Conservation (phyloP, 1,140 invertebrate genomes). For the Teleogryllus occipitalis region DNA sequence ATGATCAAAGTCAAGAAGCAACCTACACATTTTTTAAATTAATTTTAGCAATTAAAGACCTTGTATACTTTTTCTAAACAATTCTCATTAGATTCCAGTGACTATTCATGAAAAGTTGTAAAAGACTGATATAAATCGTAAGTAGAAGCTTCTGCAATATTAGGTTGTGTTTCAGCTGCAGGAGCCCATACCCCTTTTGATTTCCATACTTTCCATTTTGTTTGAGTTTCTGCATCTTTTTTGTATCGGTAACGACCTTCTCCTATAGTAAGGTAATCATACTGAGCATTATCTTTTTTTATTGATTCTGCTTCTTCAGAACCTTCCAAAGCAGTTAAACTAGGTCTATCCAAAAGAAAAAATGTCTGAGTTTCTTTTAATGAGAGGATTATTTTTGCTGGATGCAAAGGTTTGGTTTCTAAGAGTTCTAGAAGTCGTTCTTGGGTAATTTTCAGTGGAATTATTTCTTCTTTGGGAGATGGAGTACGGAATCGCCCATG, state of each 20-base stretch:
- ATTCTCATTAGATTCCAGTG: neutral
- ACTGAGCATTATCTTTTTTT: neutral
- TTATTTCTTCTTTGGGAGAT: neutral
- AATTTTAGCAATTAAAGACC: neutral
- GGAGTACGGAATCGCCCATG: neutral
- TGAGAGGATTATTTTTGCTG: neutral
- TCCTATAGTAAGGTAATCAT: neutral
- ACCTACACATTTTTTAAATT: neutral
- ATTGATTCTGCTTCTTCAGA: neutral
- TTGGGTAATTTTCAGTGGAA: neutral
- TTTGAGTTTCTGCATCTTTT: neutral
- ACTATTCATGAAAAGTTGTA: neutral
- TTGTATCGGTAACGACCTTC: neutral
- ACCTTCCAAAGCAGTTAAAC: neutral
- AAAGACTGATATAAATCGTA: neutral
- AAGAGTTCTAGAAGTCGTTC: neutral
- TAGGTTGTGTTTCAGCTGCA: neutral
- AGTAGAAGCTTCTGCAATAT: neutral
- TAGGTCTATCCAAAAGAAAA: neutral
- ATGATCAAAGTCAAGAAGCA: neutral
- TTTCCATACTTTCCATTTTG: neutral
- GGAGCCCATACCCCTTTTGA: neutral
- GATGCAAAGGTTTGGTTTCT: neutral
- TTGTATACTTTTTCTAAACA: neutral
- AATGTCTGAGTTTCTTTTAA: neutral